These are phyloP conservation scores for Sus cebifrons DNA, from an alignment of 2,797 vertebrate species.

Conservation along the genomic window DNA sequence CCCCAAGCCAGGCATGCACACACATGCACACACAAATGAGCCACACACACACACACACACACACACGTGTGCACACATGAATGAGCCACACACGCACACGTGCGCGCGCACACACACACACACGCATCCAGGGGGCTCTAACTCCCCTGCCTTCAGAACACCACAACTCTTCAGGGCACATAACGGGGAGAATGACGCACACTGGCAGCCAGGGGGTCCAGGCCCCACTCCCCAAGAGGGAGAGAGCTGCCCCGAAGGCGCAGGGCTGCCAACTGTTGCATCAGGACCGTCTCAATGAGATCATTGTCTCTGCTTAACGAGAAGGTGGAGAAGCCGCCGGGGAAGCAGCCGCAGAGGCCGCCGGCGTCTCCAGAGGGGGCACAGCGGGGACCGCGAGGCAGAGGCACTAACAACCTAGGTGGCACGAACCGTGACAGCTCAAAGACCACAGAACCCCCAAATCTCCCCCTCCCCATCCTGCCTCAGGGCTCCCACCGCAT, in stretches of 20 bases:
- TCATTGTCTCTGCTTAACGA: conserved; percentile 56
- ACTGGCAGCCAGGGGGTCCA: background rate
- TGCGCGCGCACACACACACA: background rate
- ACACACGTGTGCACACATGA: background rate
- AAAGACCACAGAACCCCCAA: background rate
- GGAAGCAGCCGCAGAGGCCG: background rate
- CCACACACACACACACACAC: background rate
- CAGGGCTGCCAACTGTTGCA: background rate
- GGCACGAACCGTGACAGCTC: background rate
- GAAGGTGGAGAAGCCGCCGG: conserved; percentile 20
- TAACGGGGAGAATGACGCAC: background rate
- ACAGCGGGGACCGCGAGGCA: accelerated
- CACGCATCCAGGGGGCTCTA: accelerated
- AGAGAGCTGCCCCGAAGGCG: background rate
- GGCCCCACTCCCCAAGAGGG: background rate
- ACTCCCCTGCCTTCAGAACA: background rate
- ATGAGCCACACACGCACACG: too few relatives aligned
- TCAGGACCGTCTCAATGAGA: conserved; percentile 34
- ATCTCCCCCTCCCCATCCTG: background rate
- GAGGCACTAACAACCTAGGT: background rate
- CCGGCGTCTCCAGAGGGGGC: background rate
- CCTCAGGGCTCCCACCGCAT: background rate
- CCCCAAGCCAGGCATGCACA: background rate
- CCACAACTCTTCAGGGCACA: background rate
- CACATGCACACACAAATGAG: background rate